Conservation (phyloP, 1,140 invertebrate species). For the Drosophila micromelanica region DNA sequence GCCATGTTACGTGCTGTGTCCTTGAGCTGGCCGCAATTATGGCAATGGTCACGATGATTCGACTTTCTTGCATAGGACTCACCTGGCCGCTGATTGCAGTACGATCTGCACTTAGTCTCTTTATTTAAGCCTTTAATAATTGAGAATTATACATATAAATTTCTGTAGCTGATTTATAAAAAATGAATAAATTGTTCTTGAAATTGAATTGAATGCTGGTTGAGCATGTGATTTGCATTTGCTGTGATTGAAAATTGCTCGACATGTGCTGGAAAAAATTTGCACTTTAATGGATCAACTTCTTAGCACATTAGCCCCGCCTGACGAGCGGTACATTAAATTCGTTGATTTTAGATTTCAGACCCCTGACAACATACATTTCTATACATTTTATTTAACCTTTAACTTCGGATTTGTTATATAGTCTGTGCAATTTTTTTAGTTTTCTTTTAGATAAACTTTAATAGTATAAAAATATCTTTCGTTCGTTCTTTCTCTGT, state of each 20-base stretch:
- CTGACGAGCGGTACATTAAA: background rate
- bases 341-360: too few relatives aligned
- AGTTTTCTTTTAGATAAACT: too few relatives aligned
- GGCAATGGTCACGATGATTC: conserved; percentile 51
- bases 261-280: background rate
- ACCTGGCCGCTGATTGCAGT: conserved; percentile 28
- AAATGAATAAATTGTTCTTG: too few relatives aligned
- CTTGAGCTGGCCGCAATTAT: conserved; percentile 56
- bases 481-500: too few relatives aligned
- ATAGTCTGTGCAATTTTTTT: too few relatives aligned
- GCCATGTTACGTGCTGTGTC: conserved; percentile 57
- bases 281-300: conserved; percentile 7
- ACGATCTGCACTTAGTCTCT: conserved; percentile 9
- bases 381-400: too few relatives aligned
- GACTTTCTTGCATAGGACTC: conserved; percentile 22
- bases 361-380: too few relatives aligned
- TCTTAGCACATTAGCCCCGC: background rate
- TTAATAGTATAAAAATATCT: too few relatives aligned
- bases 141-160: conserved; percentile 6
- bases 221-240: conserved; percentile 32
- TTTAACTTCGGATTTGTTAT: too few relatives aligned
- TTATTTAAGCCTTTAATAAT: conserved; percentile 17
- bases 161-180: conserved; percentile 1
- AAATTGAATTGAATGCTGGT: conserved; percentile 20
- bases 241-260: conserved; percentile 10